These are phyloP conservation scores for Rhinoptilus africanus DNA, from an alignment of 2,113 vertebrate genomes.

Conservation along the genomic window DNA sequence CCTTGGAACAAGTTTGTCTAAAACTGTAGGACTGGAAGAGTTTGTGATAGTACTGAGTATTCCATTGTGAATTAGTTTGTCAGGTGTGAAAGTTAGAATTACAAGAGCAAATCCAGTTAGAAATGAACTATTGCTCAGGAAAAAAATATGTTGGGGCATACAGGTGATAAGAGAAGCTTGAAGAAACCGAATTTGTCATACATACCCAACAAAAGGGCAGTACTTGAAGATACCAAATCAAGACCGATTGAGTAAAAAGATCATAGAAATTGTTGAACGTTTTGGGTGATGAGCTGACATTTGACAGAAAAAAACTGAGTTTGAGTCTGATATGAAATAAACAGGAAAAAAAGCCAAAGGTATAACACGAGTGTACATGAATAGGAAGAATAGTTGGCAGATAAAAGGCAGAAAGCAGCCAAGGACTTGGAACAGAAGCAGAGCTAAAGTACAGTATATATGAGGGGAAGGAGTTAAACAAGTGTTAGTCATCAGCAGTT, in stretches of 20 bases:
- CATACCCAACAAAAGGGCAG: background rate
- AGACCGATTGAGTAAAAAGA: background rate
- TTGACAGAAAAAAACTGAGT: background rate
- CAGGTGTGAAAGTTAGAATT: background rate
- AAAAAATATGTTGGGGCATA: background rate
- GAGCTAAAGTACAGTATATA: background rate
- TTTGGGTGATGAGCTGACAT: background rate
- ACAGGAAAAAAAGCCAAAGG: background rate
- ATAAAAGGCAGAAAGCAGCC: background rate
- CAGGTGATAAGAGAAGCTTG: background rate
- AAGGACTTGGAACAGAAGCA: background rate
- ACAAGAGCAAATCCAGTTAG: background rate
- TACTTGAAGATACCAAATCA: background rate
- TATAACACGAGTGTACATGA: background rate
- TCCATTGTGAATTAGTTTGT: background rate
- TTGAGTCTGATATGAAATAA: background rate
- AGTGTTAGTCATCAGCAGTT: background rate
- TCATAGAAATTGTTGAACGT: background rate
- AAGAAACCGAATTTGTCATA: background rate
- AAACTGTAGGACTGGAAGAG: background rate
- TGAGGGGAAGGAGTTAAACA: background rate
- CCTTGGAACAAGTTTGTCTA: background rate
- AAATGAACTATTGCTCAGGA: background rate
- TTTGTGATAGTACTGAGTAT: background rate
- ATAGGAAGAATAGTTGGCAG: background rate